Evolutionary conservation across 37 sponge, comb jelly and placozoan species (phyloP).

Genomic region (Diacarnus erythraeanus): DNA sequence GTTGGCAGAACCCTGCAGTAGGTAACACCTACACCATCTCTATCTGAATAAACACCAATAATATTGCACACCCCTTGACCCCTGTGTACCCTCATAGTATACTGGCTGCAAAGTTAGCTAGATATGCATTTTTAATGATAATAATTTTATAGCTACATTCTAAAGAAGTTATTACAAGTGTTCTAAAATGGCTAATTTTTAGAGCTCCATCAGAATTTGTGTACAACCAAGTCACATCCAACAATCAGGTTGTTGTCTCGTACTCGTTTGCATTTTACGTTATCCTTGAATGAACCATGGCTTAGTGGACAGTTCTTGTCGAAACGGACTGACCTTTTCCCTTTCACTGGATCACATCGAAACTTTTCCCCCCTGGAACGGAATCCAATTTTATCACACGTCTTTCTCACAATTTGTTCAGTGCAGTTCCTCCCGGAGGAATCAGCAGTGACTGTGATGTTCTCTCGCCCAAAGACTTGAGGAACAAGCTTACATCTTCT

Average conservation of each 20-base stretch:
- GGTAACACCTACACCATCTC: too few species aligned
- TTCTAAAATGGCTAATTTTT: too few species aligned
- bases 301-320: constrained; percentile 18
- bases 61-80: too few species aligned
- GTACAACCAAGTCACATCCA: constrained; percentile 26
- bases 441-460: constrained; percentile 16
- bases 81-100: too few species aligned
- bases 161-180: too few species aligned
- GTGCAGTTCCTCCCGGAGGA: background rate
- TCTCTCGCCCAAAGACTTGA: background rate
- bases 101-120: too few species aligned
- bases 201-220: background rate
- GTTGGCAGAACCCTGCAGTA: too few species aligned
- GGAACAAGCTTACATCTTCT: constrained; percentile 13
- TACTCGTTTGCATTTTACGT: constrained; percentile 9
- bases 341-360: constrained; percentile 6
- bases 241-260: background rate
- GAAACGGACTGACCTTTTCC: constrained; percentile 23
- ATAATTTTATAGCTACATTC: too few species aligned
- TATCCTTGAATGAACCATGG: background rate
- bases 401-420: background rate
- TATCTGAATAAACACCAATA: too few species aligned
- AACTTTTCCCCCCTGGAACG: constrained; percentile 23
- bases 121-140: too few species aligned
- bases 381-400: constrained; percentile 34